Base-by-base conservation (phyloP, 2,113 vertebrate genomes). In the Dicaeum eximium region DNA sequence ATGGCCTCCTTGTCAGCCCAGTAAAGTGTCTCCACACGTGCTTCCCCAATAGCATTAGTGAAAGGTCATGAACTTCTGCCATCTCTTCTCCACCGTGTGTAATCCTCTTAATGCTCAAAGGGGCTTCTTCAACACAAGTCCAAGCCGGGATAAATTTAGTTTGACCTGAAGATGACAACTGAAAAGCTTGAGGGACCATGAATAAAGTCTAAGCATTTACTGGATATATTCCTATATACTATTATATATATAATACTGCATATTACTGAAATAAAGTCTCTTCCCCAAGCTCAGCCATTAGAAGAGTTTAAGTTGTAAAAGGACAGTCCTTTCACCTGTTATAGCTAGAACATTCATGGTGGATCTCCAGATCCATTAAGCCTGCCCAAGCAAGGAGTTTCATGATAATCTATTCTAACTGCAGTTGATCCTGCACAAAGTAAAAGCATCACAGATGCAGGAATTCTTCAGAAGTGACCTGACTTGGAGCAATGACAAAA, bases 51-150 rank as follows among this genome's bases (percentile, higher is more conserved):
- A 90, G 92, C 67, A 85, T 89, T 94, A 96, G 56, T 77, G 75
- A 94, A 79, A 92, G 94, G 92, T 91, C 90, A 82, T 0, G 1
- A 93, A 90, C 62, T 66, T 54, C 62, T 80, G 69, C 65, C 37
- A 23, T 67, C 61, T 65, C 78, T 45, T 77, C 65, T 73, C 77
- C 31, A 80, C 70, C 45, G 81, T 11, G 0, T 85, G 74, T 95
- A 94, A 96, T 92, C 93, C 94, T 93, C 95, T 96, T 96, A 95
- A 58, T 6, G n/a, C 60, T 67, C 37, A 94, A 93, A 92, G 69
- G 61, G 81, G 45, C 80, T 93, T 71, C 90, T 94, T 89, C 87
- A 78, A 81, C 54, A 35, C 20, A 71, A 78, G 38, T 38, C 64
- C 89, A 80, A 94, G 87, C 83, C 8, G 5, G 57, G 90, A 94